phyloP scores from a whole-genome alignment of 2,113 vertebrate species.

The Pseudopodoces humilis region DNA sequence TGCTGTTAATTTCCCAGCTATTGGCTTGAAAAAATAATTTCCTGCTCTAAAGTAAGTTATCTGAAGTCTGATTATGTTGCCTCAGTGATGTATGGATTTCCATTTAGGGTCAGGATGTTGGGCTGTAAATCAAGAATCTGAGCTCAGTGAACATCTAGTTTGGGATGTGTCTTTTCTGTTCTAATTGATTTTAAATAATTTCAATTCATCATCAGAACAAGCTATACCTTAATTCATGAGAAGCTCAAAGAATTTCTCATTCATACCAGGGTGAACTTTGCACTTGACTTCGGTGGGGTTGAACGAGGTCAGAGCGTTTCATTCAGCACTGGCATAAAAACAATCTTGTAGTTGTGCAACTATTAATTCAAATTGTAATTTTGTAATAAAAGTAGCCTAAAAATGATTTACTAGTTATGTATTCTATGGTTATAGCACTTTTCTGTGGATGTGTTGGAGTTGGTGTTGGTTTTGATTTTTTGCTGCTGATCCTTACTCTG shows the following conservation, averaged over 20 bases:
- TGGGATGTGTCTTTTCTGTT: slow-evolving; percentile 14
- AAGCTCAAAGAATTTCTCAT: not conserved
- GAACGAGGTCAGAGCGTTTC: not conserved
- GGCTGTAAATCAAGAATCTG: slow-evolving; percentile 30
- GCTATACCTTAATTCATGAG: slow-evolving; percentile 19
- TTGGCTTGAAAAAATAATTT: not conserved
- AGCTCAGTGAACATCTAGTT: not conserved
- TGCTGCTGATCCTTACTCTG: not conserved
- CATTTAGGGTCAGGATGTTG: not conserved
- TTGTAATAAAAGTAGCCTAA: slow-evolving; percentile 50
- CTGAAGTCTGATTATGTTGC: slow-evolving; percentile 1
- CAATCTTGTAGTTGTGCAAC: slow-evolving; percentile 32
- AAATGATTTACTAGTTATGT: slow-evolving; percentile 8
- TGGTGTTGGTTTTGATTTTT: not conserved
- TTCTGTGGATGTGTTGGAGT: not conserved
- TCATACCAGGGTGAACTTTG: slow-evolving; percentile 31
- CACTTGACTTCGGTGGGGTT: slow-evolving; percentile 10
- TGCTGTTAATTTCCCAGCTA: not conserved
- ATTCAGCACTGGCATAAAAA: not conserved
- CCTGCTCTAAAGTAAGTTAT: not conserved
- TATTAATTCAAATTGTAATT: slow-evolving; percentile 42
- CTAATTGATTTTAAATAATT: slow-evolving; percentile 25
- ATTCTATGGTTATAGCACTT: not conserved
- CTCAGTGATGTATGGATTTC: slow-evolving; percentile 32
- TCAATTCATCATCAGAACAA: not conserved